Evolutionary conservation across 2,888 invertebrate species (phyloP).

Genomic region (Anaspis maculata): DNA sequence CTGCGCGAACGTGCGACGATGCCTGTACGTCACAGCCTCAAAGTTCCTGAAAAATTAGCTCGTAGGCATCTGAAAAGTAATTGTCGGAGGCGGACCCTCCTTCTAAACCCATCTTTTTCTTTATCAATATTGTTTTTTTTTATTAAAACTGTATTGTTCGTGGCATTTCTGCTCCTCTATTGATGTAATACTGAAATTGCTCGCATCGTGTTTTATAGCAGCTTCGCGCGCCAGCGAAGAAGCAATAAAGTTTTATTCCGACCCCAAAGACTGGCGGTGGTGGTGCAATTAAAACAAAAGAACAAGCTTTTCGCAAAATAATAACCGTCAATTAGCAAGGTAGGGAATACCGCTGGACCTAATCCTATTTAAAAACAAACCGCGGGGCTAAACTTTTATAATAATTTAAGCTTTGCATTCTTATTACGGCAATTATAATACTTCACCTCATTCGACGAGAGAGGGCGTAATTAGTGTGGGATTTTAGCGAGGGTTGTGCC

Average conservation of each 20-base stretch:
- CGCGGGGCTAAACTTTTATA: conserved; percentile 32
- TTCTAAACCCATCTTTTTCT: too few relatives aligned
- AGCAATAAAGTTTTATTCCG: conserved; percentile 28
- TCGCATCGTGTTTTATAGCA: too few relatives aligned
- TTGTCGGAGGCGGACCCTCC: too few relatives aligned
- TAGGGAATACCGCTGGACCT: conserved; percentile 28
- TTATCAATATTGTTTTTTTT: too few relatives aligned
- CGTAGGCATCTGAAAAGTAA: too few relatives aligned
- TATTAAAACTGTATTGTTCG: too few relatives aligned
- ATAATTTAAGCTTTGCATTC: conserved; percentile 34
- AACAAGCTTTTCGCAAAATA: conserved; percentile 32
- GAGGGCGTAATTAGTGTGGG: conserved; percentile 22
- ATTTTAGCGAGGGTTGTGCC: conserved; percentile 19
- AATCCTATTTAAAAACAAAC: conserved; percentile 36
- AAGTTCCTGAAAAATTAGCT: too few relatives aligned
- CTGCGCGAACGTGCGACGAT: too few relatives aligned
- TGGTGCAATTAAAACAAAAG: conserved; percentile 32
- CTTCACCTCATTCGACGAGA: conserved; percentile 25
- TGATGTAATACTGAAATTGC: too few relatives aligned
- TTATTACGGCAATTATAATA: conserved; percentile 34
- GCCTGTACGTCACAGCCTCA: too few relatives aligned
- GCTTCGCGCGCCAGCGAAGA: too few relatives aligned
- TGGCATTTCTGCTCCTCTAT: too few relatives aligned
- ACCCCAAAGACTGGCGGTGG: conserved; percentile 14
- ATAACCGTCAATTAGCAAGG: conserved; percentile 34